These are phyloP conservation scores for Phyllopteryx taeniolatus DNA, from an alignment of 2,113 vertebrate species.

Conservation along the genomic window DNA sequence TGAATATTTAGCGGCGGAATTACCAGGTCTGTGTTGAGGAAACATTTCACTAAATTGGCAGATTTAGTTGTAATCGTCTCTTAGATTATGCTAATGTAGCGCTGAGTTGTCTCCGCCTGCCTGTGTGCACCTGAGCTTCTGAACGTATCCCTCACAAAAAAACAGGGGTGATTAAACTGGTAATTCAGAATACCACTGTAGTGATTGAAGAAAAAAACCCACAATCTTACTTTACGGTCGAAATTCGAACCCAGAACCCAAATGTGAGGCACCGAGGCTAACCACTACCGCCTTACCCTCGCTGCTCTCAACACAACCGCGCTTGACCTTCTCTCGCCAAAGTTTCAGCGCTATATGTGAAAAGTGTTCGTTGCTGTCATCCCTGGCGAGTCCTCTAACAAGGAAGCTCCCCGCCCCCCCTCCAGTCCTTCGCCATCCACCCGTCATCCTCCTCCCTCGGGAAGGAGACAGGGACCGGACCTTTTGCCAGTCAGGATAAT, in stretches of 20 bases:
- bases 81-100: slow-evolving; percentile 42
- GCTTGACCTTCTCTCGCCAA: slow-evolving; percentile 23
- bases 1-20: slow-evolving; percentile 62
- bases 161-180: too few relatives aligned
- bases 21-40: slow-evolving; percentile 45
- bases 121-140: not conserved
- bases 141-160: too few relatives aligned
- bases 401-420: slow-evolving; percentile 21
- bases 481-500: slow-evolving; percentile 52
- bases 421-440: not conserved
- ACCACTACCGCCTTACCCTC: not conserved
- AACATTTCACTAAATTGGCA: slow-evolving; percentile 51
- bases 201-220: not conserved
- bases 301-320: not conserved
- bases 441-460: slow-evolving; percentile 16
- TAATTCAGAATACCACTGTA: slow-evolving; percentile 7
- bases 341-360: slow-evolving; percentile 36
- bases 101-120: slow-evolving; percentile 1
- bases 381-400: slow-evolving; percentile 46
- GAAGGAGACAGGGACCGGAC: slow-evolving; percentile 39
- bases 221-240: slow-evolving; percentile 12
- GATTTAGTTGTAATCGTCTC: slow-evolving; percentile 61
- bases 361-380: slow-evolving; percentile 31
- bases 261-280: not conserved
- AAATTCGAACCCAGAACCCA: slow-evolving; percentile 1